A percentile compares a stretch with the other conserved stretches of the same genome.
phyloP scores from a whole-genome alignment of 2,113 vertebrate genomes.

The Aythya baeri region DNA sequence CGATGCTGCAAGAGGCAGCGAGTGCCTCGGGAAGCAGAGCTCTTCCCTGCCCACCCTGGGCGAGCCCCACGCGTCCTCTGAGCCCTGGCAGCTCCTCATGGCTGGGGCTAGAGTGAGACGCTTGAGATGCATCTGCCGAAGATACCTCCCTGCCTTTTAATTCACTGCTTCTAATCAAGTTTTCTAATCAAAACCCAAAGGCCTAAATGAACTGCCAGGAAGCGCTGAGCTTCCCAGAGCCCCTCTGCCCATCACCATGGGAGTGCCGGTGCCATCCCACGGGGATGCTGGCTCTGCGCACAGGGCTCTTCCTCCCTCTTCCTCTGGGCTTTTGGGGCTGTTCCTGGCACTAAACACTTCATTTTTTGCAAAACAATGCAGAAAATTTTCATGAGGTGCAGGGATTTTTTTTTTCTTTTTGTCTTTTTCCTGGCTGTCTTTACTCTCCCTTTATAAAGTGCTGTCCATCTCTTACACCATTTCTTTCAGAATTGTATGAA shows the following conservation, averaged over 20 bases:
- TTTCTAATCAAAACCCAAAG: not conserved
- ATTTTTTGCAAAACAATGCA: not conserved
- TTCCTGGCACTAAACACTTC: not conserved
- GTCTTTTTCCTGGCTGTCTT: not conserved
- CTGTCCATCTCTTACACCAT: slow-evolving; percentile 55
- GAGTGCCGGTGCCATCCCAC: rapidly evolving
- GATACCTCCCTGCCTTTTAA: slow-evolving; percentile 1
- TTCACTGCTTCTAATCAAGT: not conserved
- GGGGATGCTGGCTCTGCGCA: not conserved
- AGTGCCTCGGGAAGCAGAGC: not conserved
- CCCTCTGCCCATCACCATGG: not conserved
- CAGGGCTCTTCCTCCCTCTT: not conserved
- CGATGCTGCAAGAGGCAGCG: rapidly evolving
- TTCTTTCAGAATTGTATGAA: slow-evolving; percentile 45
- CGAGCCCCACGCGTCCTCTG: not conserved
- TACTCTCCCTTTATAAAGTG: slow-evolving; percentile 74
- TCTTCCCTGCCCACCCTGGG: not conserved
- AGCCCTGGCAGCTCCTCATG: not conserved
- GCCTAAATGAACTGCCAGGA: not conserved
- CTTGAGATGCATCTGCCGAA: not conserved
- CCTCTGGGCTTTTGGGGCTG: not conserved
- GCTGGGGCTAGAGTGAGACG: not conserved
- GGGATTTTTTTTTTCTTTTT: not conserved
- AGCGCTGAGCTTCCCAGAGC: not conserved
- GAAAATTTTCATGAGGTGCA: not conserved